phyloP scores from a whole-genome alignment of 2,888 invertebrate species.

The Drosophila neonasuta region DNA sequence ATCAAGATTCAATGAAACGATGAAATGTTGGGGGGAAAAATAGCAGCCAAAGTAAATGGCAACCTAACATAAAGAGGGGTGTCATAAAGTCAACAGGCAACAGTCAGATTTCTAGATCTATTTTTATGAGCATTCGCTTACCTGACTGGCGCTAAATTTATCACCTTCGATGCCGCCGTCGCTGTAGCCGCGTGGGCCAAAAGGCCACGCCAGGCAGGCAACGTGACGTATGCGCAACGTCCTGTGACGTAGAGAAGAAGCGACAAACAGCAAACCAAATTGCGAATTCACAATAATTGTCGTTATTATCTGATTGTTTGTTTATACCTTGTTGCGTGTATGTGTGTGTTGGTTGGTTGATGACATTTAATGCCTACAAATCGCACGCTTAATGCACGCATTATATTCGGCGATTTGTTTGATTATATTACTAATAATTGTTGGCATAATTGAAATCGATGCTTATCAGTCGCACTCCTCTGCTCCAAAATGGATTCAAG shows the following conservation, averaged over 20 bases:
- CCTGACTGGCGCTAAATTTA: conserved; percentile 35
- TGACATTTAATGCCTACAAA: conserved; percentile 54
- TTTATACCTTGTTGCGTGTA: conserved; percentile 3
- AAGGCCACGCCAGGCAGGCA: not conserved
- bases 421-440: conserved; percentile 57
- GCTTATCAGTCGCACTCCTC: conserved; percentile 43
- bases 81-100: conserved; percentile 34
- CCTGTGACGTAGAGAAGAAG: conserved; percentile 57
- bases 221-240: conserved; percentile 63
- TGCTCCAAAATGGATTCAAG: not conserved
- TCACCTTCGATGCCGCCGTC: conserved; percentile 11
- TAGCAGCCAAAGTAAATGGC: not conserved
- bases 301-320: conserved; percentile 34
- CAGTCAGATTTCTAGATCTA: conserved; percentile 36
- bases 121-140: conserved; percentile 32
- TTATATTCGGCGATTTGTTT: conserved; percentile 41
- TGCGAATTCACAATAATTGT: conserved; percentile 64
- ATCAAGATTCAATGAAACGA: not conserved
- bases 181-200: not conserved
- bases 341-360: not conserved
- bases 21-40: not conserved
- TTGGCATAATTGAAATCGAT: conserved; percentile 58
- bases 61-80: not conserved
- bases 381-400: conserved; percentile 52
- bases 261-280: conserved; percentile 27